A percentile compares a stretch with the other conserved stretches of the same genome.
Evolutionary conservation across 2,797 vertebrate genomes (phyloP).

Genomic region (Mormyrus hasselquistii): DNA sequence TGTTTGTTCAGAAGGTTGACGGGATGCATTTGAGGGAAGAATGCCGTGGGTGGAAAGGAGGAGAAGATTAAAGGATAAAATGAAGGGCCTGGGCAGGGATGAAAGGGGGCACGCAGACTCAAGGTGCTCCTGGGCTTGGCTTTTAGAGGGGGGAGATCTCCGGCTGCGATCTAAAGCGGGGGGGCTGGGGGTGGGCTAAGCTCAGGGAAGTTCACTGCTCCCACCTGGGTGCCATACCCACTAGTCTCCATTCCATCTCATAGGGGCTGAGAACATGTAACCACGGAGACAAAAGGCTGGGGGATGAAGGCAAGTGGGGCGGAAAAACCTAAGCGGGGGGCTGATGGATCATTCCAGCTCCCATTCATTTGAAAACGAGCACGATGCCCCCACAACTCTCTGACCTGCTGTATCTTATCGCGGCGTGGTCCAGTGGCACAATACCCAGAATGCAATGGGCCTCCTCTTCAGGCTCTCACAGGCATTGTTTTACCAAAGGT

Average conservation of each 20-base stretch:
- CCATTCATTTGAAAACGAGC: background rate
- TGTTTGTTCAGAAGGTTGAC: background rate
- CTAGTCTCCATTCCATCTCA: background rate
- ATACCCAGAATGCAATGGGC: background rate
- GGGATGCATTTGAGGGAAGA: background rate
- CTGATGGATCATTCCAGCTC: background rate
- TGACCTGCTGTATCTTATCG: background rate
- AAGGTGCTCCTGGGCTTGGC: background rate
- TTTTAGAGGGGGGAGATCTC: background rate
- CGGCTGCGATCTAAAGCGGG: background rate
- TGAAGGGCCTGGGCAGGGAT: background rate
- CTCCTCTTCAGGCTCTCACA: background rate
- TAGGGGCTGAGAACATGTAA: background rate
- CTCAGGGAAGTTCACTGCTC: background rate
- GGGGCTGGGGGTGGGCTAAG: background rate
- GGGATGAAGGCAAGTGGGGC: background rate
- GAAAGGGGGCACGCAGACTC: background rate
- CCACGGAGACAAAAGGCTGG: background rate
- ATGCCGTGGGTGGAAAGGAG: background rate
- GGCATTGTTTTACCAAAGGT: background rate
- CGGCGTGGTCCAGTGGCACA: background rate
- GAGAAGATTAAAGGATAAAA: constrained; percentile 12
- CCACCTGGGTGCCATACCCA: background rate
- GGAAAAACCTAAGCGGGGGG: background rate
- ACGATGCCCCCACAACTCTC: background rate